Evolutionary conservation across 2,888 invertebrate species (phyloP).

Genomic region (Amphiduros pacificus): DNA sequence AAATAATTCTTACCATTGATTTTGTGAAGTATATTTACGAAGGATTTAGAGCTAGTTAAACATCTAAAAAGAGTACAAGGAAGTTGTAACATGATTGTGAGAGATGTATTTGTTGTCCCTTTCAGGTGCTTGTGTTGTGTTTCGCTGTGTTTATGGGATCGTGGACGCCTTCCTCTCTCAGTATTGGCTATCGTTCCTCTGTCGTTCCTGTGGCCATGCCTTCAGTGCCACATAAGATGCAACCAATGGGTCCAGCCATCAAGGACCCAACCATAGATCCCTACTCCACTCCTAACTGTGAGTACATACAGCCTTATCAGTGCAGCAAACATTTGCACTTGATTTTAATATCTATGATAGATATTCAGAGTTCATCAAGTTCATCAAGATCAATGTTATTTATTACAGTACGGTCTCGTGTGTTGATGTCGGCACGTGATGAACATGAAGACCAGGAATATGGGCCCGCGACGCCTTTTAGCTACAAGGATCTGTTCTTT

Average conservation of each 20-base stretch:
- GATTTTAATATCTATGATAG: not conserved
- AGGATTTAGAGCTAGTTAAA: no score
- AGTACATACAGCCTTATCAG: no score
- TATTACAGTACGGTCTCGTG: conserved; percentile 16
- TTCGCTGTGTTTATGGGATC: conserved; percentile 56
- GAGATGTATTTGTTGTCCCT: not conserved
- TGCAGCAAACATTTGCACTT: no score
- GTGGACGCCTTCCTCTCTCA: conserved; percentile 43
- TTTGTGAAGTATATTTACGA: no score
- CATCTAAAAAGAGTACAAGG: no score
- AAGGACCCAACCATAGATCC: conserved; percentile 18
- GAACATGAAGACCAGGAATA: conserved; percentile 8
- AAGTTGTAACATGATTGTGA: no score
- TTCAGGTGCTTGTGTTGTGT: conserved; percentile 33
- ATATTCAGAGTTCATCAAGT: not conserved
- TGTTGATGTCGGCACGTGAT: conserved; percentile 9
- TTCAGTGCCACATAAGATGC: conserved; percentile 1
- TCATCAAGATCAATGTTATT: not conserved
- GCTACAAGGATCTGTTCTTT: conserved; percentile 12
- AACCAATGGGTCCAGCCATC: conserved; percentile 17
- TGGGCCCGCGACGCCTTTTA: conserved; percentile 16
- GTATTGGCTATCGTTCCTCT: conserved; percentile 24
- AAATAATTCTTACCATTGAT: no score
- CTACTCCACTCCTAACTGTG: conserved; percentile 21
- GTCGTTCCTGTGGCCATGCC: not conserved